Evolutionary conservation across 2,113 vertebrate genomes (phyloP), one percentile per base, ranked within the genome.

Genomic region (Mustela nigripes): DNA sequence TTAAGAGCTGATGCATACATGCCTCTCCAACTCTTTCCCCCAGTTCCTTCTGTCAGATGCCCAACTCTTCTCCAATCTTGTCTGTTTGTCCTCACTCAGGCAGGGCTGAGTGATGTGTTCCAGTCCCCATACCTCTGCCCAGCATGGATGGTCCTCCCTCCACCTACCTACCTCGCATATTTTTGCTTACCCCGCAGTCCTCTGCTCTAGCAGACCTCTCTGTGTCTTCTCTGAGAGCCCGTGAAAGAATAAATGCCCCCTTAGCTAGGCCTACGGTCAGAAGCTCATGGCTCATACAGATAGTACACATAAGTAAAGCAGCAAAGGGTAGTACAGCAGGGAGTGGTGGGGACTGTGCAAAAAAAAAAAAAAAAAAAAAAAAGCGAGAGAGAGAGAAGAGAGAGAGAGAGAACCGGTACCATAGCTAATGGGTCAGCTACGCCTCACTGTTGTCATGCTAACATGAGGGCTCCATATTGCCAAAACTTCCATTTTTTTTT

Each of bases 31-130:
- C 33, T 78, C 73, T 76, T 81, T 36, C 22, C 63, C 11, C 56
- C 5, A 0, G 10, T 45, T 1, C 5, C 39, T 42, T 80, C 12
- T 28, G 4, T 80, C 63, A 31, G 73, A 80, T 11, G 24, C 7
- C 7, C 16, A 33, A 50, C 0, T 62, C 5, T 0, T 39, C 14
- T 58, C 3, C 67, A 11, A 8, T 33, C 39, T n/a, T 6, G 7
- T 69, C 39, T 48, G 31, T 16, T 26, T 48, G 28, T 62, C 36
- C 14, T 31, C 11, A 11, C 48, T 48, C 42, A 73, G 78, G 45
- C 2, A 62, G 67, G 14, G 9, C 36, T 56, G 71, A 39, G 39
- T 39, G 39, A 39, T 76, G 14, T 69, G 45, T 63, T 42, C 56
- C 24, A 90, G 31, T 2, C 6, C 36, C 28, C 15, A 6, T 2